phyloP scores from a whole-genome alignment of 1,140 invertebrate genomes.

The Aphelinus atriplicis region DNA sequence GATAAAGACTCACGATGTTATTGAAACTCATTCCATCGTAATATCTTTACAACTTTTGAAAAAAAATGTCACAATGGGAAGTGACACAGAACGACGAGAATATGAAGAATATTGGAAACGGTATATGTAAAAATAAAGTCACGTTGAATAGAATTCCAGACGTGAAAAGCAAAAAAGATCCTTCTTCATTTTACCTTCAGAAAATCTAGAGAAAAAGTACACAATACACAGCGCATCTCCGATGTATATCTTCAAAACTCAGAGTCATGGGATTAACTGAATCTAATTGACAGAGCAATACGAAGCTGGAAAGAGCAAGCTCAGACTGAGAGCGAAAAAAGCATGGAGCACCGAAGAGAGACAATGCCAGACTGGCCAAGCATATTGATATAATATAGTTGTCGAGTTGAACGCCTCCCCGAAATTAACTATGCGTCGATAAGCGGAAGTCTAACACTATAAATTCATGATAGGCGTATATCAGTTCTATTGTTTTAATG shows the following conservation, averaged over 20 bases:
- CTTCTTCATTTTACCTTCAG: slow-evolving; percentile 17
- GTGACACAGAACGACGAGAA: too few relatives aligned
- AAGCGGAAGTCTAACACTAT: slow-evolving; percentile 29
- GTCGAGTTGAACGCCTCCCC: slow-evolving; percentile 11
- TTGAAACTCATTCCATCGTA: too few relatives aligned
- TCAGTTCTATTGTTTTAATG: slow-evolving; percentile 10
- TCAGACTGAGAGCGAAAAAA: too few relatives aligned
- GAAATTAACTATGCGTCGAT: neutral
- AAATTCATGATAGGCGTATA: slow-evolving; percentile 4
- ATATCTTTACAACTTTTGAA: too few relatives aligned
- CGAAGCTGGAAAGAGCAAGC: neutral
- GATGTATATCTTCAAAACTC: neutral
- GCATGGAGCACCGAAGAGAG: neutral
- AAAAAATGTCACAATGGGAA: too few relatives aligned
- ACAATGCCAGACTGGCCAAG: neutral
- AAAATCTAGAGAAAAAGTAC: slow-evolving; percentile 19
- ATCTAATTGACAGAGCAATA: neutral
- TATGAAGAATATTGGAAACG: too few relatives aligned
- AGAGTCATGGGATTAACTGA: neutral
- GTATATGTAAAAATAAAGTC: too few relatives aligned
- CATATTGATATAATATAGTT: slow-evolving; percentile 1
- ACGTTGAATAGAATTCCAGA: too few relatives aligned
- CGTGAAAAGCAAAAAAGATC: neutral
- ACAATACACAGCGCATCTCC: slow-evolving; percentile 18
- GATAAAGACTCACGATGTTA: too few relatives aligned